phyloP scores from a whole-genome alignment of 92 coral and sea anemone genomes.

The Pocillopora grandis region DNA sequence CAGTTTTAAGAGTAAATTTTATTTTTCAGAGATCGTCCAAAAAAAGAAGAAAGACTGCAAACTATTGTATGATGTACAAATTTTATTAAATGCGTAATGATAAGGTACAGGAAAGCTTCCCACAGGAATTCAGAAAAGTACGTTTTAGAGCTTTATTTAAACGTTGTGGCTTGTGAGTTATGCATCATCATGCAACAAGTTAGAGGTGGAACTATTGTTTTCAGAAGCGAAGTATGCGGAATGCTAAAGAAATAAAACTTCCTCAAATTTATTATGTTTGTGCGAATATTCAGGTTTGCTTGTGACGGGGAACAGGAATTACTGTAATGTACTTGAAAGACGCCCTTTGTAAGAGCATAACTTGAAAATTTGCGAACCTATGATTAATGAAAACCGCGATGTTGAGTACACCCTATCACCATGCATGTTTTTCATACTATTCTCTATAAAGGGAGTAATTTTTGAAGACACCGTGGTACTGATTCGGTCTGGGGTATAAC shows the following conservation, averaged over 20 bases:
- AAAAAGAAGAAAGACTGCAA: not conserved
- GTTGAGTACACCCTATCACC: no score
- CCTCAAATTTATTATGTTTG: not conserved
- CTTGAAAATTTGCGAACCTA: no score
- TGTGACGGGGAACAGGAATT: not conserved
- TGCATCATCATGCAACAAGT: not conserved
- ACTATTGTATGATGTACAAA: not conserved
- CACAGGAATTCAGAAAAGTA: no score
- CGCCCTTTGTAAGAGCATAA: not conserved
- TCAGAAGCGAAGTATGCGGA: not conserved
- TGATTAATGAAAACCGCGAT: no score
- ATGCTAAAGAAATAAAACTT: not conserved
- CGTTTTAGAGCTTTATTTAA: conserved; percentile 19
- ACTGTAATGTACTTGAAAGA: not conserved
- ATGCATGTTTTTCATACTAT: no score
- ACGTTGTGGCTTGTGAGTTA: not conserved
- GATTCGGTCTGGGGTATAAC: no score
- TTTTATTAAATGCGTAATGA: not conserved
- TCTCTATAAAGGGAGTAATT: no score
- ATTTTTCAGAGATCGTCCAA: not conserved
- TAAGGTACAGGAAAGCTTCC: not conserved
- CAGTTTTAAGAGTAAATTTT: not conserved
- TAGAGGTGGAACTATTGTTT: not conserved
- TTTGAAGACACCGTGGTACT: no score
- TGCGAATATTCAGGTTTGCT: no score